phyloP scores from a whole-genome alignment of 2,113 vertebrate species.

The Gracilinanus agilis region DNA sequence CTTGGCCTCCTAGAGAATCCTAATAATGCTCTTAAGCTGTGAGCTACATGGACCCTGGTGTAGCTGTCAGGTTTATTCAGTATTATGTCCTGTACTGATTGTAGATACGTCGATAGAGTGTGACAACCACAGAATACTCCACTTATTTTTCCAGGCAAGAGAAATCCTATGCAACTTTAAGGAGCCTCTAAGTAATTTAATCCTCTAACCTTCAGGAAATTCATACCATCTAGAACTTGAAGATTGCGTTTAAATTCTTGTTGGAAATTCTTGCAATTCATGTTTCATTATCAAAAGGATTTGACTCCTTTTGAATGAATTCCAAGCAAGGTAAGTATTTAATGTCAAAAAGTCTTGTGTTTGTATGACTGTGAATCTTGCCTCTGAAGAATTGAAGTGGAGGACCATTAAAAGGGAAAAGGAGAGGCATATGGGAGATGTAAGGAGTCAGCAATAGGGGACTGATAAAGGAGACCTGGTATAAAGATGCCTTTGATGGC shows the following conservation, averaged over 20 bases:
- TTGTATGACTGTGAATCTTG: background rate
- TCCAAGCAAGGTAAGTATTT: background rate
- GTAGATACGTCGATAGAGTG: background rate
- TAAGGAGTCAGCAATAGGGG: background rate
- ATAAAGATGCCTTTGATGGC: background rate
- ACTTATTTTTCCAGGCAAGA: background rate
- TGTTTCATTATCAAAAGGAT: background rate
- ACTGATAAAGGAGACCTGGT: background rate
- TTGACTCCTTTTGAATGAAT: background rate
- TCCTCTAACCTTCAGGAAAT: background rate
- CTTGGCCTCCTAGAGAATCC: conserved; percentile 37
- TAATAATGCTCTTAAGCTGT: background rate
- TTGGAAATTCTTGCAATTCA: background rate
- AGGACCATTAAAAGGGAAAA: background rate
- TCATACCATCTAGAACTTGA: background rate
- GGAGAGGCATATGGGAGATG: background rate
- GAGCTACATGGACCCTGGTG: background rate
- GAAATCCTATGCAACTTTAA: background rate
- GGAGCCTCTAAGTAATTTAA: background rate
- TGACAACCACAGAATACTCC: background rate
- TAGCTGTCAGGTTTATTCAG: conserved; percentile 26
- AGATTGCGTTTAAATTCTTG: background rate
- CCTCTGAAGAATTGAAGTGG: background rate
- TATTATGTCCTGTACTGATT: conserved; percentile 11
- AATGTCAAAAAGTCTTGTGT: background rate